Evolutionary conservation across 2,888 invertebrate species (phyloP).

Genomic region (Dolichomitus sp.): DNA sequence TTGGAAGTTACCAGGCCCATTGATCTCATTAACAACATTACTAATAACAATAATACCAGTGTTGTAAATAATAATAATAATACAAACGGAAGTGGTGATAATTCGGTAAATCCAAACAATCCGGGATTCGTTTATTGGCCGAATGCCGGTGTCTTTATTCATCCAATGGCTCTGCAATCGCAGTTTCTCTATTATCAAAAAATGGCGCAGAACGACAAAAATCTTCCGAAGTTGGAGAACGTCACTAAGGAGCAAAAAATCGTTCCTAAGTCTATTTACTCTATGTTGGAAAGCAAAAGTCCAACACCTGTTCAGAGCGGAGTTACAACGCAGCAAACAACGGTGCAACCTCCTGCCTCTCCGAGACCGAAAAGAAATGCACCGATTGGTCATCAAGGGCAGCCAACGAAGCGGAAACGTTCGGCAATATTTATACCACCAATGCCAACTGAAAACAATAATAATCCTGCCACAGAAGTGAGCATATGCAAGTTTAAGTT

Average conservation of each 20-base stretch:
- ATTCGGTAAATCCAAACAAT: conserved; percentile 80
- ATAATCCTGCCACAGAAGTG: conserved; percentile 94
- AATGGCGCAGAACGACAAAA: conserved; percentile 88
- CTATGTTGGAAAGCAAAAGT: conserved; percentile 80
- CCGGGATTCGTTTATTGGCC: conserved; percentile 91
- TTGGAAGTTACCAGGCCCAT: conserved; percentile 64
- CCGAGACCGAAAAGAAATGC: conserved; percentile 87
- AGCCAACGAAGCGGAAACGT: conserved; percentile 91
- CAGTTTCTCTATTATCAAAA: conserved; percentile 92
- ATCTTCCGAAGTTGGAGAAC: conserved; percentile 71
- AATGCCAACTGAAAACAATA: conserved; percentile 91
- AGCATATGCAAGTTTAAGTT: conserved; percentile 98
- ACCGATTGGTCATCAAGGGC: conserved; percentile 80
- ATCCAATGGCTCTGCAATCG: conserved; percentile 91
- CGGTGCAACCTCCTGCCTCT: conserved; percentile 73
- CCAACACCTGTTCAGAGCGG: conserved; percentile 75
- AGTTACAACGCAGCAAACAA: conserved; percentile 79
- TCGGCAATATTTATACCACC: conserved; percentile 95
- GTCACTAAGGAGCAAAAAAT: conserved; percentile 79
- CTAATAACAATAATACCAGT: conserved; percentile 53
- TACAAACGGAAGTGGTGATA: conserved; percentile 83
- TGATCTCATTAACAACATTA: conserved; percentile 57
- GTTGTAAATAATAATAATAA: conserved; percentile 64
- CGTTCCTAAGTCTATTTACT: conserved; percentile 85
- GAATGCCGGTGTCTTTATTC: conserved; percentile 90